Evolutionary conservation across 2,797 vertebrate genomes (phyloP).

Genomic region (Hemitrygon akajei): DNA sequence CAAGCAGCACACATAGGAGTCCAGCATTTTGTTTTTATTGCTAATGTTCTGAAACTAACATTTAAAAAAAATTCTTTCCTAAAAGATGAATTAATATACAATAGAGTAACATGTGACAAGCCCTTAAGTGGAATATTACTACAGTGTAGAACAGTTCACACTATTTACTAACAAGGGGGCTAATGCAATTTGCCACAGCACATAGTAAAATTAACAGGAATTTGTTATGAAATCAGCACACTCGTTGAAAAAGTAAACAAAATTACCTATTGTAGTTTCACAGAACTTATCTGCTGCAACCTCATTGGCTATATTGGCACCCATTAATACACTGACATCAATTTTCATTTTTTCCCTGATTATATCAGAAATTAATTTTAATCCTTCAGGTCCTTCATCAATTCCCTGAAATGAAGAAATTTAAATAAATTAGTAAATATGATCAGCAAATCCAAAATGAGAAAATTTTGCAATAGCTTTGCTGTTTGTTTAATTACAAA

Average conservation of each 20-base stretch:
- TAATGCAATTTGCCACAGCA: background rate
- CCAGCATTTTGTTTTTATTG: too few species aligned
- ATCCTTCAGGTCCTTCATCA: slow-evolving; percentile 76
- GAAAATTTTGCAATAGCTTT: slow-evolving; percentile 40
- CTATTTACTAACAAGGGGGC: background rate
- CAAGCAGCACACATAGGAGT: too few species aligned
- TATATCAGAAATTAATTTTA: slow-evolving; percentile 83
- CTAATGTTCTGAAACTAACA: too few species aligned
- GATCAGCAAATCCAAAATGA: slow-evolving; percentile 4
- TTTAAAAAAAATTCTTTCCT: too few species aligned
- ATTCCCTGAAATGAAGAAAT: slow-evolving; percentile 64
- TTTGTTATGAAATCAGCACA: background rate
- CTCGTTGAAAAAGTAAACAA: background rate
- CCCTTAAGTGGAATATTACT: background rate
- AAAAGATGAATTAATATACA: too few species aligned
- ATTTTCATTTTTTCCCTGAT: slow-evolving; percentile 86
- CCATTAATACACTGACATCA: slow-evolving; percentile 86
- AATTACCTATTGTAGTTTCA: slow-evolving; percentile 82
- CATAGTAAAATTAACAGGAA: background rate
- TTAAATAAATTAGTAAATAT: slow-evolving; percentile 38
- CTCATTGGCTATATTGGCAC: slow-evolving; percentile 84
- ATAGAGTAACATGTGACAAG: slow-evolving; percentile 28
- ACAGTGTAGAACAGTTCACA: background rate
- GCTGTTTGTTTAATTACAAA: slow-evolving; percentile 44
- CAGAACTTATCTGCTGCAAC: slow-evolving; percentile 87